Base-by-base conservation (phyloP, 2,797 vertebrate genomes). In the Jordanella pulchra region DNA sequence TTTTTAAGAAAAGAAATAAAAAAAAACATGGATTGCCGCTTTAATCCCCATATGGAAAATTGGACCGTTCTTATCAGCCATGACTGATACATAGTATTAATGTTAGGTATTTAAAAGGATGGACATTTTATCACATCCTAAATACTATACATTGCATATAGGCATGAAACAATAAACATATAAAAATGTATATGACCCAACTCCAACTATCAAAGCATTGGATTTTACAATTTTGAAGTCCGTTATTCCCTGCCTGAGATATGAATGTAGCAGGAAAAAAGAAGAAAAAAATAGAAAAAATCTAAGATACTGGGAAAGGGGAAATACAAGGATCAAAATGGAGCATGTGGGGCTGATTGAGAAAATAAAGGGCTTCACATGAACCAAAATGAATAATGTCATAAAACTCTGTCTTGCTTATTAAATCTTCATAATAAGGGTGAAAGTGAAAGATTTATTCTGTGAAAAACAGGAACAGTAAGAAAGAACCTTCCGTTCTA, bases 351-450 rank as follows among this genome's bases (percentile, higher is more conserved):
- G 47, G 32, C 45, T 72, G 77, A 83, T 73, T 28, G 65, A 67
- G 65, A 78, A 72, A 84, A 84, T 78, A 86, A 84, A 88, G 74
- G 67, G 45, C 68, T 77, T 45, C 69, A 69, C 60, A 86, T 42
- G 14, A 73, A 78, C 76, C 65, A 69, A 50, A 76, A 69, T 53
- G 72, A 73, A 87, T 83, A 69, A 66, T 45, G 64, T 77, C 82
- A 75, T 45, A 65, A 87, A 86, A 84, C 73, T 67, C 79, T 71
- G 71, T 65, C 60, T 28, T 39, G 64, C 45, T 71, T 72, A 61
- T 80, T 61, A 76, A 78, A 84, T 87, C 82, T 74, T 69, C 48
- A 55, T 71, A 65, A 83, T 72, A 48, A 58, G 28, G 18, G 14
- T 12, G 42, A 56, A 44, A 65, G 42, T 18, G 35, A 48, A 5